These are phyloP conservation scores for Lamellibrachia luymesi DNA, from an alignment of 1,140 invertebrate genomes.

Conservation along the genomic window DNA sequence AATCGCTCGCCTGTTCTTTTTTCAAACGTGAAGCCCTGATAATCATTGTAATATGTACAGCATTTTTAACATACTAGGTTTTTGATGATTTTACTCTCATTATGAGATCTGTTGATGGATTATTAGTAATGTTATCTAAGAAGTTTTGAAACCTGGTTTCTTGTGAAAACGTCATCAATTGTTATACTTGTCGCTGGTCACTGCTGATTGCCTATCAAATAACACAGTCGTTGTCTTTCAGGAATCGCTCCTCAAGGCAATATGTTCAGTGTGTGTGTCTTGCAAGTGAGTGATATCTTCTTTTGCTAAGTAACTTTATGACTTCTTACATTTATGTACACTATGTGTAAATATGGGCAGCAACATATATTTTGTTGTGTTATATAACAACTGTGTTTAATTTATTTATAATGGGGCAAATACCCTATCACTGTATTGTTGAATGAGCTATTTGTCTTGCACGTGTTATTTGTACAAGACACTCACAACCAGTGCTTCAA, in stretches of 20 bases:
- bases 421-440: neutral
- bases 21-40: too few species aligned
- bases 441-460: too few species aligned
- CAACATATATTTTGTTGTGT: neutral
- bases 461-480: neutral
- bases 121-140: neutral
- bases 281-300: conserved; percentile 64
- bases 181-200: neutral
- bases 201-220: neutral
- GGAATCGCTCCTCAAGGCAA: conserved; percentile 73
- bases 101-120: neutral
- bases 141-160: neutral
- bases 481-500: neutral
- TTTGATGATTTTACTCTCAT: neutral
- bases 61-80: neutral
- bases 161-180: neutral
- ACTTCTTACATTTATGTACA: neutral
- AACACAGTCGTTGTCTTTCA: conserved; percentile 33
- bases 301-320: neutral
- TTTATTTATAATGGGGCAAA: too few species aligned
- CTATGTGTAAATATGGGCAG: neutral
- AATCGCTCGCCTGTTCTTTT: too few species aligned
- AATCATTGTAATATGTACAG: neutral
- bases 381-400: too few species aligned
- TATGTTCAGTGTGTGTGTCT: conserved; percentile 68